These are phyloP conservation scores for Acinonyx jubatus DNA, from an alignment of 2,113 vertebrate genomes.

Conservation along the genomic window DNA sequence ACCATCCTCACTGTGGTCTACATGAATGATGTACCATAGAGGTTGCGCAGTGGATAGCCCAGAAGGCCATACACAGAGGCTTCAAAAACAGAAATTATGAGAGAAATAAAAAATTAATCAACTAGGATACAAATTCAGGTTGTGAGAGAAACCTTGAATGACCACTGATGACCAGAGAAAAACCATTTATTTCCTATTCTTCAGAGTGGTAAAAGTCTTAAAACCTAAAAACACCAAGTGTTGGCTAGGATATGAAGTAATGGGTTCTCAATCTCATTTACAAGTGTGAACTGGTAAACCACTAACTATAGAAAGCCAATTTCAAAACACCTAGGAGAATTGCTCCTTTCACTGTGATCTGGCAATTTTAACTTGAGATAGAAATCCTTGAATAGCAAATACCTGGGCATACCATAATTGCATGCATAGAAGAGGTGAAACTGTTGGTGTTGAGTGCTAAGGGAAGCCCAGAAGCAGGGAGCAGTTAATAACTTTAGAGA, in stretches of 20 bases:
- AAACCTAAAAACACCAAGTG: background rate
- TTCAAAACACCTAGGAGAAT: background rate
- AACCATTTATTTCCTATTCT: background rate
- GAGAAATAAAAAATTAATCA: background rate
- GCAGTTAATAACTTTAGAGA: background rate
- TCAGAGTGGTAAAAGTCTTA: background rate
- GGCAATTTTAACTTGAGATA: background rate
- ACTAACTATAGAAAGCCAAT: background rate
- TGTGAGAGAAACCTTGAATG: background rate
- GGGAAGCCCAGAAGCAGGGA: background rate
- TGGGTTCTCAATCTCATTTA: background rate
- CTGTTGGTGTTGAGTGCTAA: background rate
- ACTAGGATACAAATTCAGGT: background rate
- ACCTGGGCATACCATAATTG: background rate
- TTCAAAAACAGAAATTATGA: background rate
- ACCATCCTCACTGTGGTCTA: background rate
- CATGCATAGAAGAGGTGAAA: background rate
- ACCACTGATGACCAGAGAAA: background rate
- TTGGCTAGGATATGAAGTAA: background rate
- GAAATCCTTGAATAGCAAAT: background rate
- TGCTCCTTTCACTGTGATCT: background rate
- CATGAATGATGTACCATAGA: background rate
- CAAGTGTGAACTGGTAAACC: background rate
- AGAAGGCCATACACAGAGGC: background rate
- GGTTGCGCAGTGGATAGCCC: background rate